Evolutionary conservation across 2,888 invertebrate genomes (phyloP), one percentile per base, ranked within the genome.

Genomic region (Eledona agricola): DNA sequence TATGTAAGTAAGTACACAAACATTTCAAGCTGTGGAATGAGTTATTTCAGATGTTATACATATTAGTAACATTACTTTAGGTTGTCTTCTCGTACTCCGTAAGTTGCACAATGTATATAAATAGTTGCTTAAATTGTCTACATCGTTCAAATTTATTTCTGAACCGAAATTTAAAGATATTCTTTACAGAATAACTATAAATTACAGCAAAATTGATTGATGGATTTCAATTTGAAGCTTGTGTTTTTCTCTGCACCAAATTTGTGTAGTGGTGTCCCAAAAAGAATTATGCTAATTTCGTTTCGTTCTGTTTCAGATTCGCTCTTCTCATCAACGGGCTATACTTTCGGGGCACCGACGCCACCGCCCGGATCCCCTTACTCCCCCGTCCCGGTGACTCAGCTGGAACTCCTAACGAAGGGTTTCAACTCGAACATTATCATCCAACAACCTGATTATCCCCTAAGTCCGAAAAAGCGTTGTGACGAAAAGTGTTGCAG

Each of bases 311-410:
- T 86, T 73, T 81, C 85, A 72, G 86, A 87, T 77, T 85, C 86
- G 62, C 74, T 86, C 64, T 86, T 84, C 77, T 84, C 86, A 29
- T 80, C 85, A 17, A 81, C 84, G 29, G 80, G 85, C 57, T 83
- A 83, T 60, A 80, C 82, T 42, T 81, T 81, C 72, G 86, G 86
- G 28, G 85, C 85, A 70, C 85, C 86, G 57, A 86, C 86, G 37
- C 86, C 86, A 52, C 81, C 81, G 7, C 81, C 81, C 1, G 79
- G 80, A 22, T 85, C 86, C 43, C 86, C 86, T 11, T 84, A 85
- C 75, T 85, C 85, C 29, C 85, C 85, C 1, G 82, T 84, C 62
- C 84, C 85, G 28, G 84, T 86, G 58, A 79, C 86, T 62, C 86
- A 86, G 74, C 76, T 86, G 59, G 87, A 87, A 67, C 77, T 86